Evolutionary conservation across 2,797 vertebrate species (phyloP).

Genomic region (Chromobotia macracanthus): DNA sequence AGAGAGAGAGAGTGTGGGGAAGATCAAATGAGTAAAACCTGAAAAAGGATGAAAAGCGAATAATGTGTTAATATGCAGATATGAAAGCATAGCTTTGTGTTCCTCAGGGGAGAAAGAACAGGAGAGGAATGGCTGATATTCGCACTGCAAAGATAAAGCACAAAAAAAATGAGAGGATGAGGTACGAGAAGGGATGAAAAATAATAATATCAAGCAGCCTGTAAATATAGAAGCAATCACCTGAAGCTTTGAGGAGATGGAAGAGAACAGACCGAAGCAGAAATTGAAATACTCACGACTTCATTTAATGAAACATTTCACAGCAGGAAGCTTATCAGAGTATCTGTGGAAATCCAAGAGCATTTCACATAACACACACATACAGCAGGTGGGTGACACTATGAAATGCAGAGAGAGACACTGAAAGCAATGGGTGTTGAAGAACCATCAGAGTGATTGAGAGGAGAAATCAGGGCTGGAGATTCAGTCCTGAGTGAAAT

Average conservation of each 20-base stretch:
- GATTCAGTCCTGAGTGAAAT: constrained; percentile 54
- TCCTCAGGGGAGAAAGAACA: constrained; percentile 14
- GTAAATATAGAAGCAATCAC: constrained; percentile 56
- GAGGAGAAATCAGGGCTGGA: constrained; percentile 32
- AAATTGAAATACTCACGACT: constrained; percentile 37
- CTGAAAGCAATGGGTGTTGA: constrained; percentile 37
- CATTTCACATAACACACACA: neutral
- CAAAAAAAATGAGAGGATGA: constrained; percentile 30
- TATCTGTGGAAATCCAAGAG: constrained; percentile 30
- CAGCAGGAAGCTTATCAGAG: constrained; percentile 42
- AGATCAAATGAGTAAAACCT: constrained; percentile 15
- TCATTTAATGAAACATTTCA: constrained; percentile 53
- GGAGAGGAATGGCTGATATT: constrained; percentile 14
- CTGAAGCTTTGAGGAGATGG: constrained; percentile 27
- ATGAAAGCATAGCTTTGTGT: constrained; percentile 14
- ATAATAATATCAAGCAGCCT: constrained; percentile 47
- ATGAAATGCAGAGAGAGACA: constrained; percentile 28
- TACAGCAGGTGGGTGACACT: neutral
- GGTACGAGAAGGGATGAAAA: constrained; percentile 2
- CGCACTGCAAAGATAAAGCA: constrained; percentile 31
- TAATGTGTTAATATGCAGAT: constrained; percentile 45
- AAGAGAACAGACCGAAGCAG: constrained; percentile 32
- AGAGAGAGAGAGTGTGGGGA: constrained; percentile 49
- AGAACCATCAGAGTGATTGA: constrained; percentile 58
- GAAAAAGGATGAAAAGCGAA: constrained; percentile 53